Evolutionary conservation across 2,113 vertebrate species (phyloP), one percentile per base, ranked within the genome.

Genomic region (Saccopteryx leptura): DNA sequence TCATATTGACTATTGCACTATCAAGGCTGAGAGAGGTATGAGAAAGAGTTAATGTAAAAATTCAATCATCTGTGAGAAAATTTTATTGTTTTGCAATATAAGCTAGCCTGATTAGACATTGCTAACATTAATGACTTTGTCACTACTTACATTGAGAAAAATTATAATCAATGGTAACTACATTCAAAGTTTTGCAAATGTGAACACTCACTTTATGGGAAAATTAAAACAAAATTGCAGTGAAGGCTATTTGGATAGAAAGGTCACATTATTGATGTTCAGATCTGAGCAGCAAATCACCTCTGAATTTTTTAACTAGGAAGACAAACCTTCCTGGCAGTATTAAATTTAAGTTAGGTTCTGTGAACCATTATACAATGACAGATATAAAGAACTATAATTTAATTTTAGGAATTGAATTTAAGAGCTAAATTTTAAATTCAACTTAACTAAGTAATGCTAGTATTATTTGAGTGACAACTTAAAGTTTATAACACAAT

Each of bases 221-320:
- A 84, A 90, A 76, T 5, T 69, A 63, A 91, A 78, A 58, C 12
- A 68, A 75, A 76, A 63, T 21, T 74, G 23, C 17, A 39, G 80
- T 84, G 14, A 60, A 33, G 46, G 11, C 13, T 81, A 72, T 54
- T 94, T 91, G 60, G 23, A 39, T 39, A 83, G 60, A n/a, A 8
- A 6, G 8, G 28, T 52, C 39, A 76, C 1, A 23, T 74, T 28
- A 69, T 5, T 46, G 69, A 63, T 79, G 31, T 82, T 63, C 28
- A 90, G 46, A 94, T 63, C n/a, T 50, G 9, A 88, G 71, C 10
- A 8, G 7, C 8, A 17, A 68, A 24, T 80, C 2, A 88, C 7
- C n/a, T 85, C 54, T 83, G 52, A 90, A 72, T 46, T 58, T 79
- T 95, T 93, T 74, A 65, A 92, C 68, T 89, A 93, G 39, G 66